Percentiles rank a stretch among this genome's conserved stretches.
phyloP scores from a whole-genome alignment of 2,113 vertebrate genomes.

The Zeus faber region DNA sequence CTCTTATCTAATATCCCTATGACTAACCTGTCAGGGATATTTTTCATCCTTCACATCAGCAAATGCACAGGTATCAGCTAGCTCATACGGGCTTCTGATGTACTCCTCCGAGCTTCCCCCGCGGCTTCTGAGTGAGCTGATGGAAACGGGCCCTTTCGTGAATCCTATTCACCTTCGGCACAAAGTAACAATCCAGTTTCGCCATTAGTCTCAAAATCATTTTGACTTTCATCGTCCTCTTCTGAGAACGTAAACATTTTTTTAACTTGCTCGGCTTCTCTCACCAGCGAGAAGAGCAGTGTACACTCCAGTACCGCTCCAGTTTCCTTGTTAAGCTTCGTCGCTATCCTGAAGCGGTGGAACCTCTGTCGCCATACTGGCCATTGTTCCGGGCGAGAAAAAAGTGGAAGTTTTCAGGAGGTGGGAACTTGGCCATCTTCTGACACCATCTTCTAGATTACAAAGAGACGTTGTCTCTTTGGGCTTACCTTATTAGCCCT shows the following conservation, averaged over 20 bases:
- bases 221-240: not conserved
- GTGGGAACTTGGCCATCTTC: constrained; percentile 25
- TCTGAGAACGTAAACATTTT: constrained; percentile 5
- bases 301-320: constrained; percentile 11
- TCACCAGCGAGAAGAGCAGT: constrained; percentile 16
- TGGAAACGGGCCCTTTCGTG: constrained; percentile 20
- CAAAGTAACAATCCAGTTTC: constrained; percentile 24
- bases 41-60: constrained; percentile 9
- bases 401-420: constrained; percentile 20
- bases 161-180: constrained; percentile 20
- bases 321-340: constrained; percentile 13
- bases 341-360: constrained; percentile 7
- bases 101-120: constrained; percentile 2
- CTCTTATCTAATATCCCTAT: constrained; percentile 14
- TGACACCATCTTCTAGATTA: constrained; percentile 21
- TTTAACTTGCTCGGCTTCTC: constrained; percentile 19
- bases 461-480: no score
- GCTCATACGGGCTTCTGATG: constrained; percentile 8
- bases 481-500: no score
- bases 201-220: constrained; percentile 5
- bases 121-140: no score
- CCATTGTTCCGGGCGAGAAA: constrained; percentile 5
- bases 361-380: constrained; percentile 23
- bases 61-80: constrained; percentile 8
- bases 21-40: constrained; percentile 8